A percentile compares a stretch with the other conserved stretches of the same genome.
phyloP scores from a whole-genome alignment of 30 jellyfish, hydroid and myxozoan genomes.

The Turritopsis dohrnii region DNA sequence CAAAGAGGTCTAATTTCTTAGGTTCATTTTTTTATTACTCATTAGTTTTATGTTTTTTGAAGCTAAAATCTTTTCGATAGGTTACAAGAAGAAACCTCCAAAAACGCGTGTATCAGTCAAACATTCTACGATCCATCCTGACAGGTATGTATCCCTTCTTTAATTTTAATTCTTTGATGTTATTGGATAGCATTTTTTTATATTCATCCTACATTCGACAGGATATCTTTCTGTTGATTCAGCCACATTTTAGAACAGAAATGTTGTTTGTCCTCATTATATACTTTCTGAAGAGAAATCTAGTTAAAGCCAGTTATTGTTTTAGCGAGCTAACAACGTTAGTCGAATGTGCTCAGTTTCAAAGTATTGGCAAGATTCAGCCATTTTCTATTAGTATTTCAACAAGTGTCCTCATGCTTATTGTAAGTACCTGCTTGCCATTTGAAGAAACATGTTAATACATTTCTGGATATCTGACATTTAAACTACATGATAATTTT shows the following conservation, averaged over 20 bases:
- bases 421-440: slow-evolving; percentile 44
- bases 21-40: too few relatives aligned
- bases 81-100: slow-evolving; percentile 54
- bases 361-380: slow-evolving; percentile 83
- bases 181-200: too few relatives aligned
- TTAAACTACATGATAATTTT: neutral
- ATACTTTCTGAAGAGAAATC: too few relatives aligned
- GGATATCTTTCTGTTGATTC: too few relatives aligned
- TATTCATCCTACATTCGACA: too few relatives aligned
- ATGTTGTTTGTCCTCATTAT: too few relatives aligned
- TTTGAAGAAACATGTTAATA: neutral
- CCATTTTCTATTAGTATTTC: slow-evolving; percentile 81
- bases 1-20: too few relatives aligned
- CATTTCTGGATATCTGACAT: neutral
- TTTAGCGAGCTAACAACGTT: slow-evolving; percentile 81
- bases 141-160: slow-evolving; percentile 49
- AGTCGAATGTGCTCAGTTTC: slow-evolving; percentile 95
- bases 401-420: slow-evolving; percentile 65
- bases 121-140: slow-evolving; percentile 65
- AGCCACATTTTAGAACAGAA: too few relatives aligned
- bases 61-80: slow-evolving; percentile 31
- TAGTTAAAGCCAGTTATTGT: neutral
- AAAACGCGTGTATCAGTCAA: slow-evolving; percentile 77
- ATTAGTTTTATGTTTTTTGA: too few relatives aligned
- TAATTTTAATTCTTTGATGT: too few relatives aligned